Evolutionary conservation across 1,140 invertebrate genomes (phyloP).

Genomic region (Phymastichus coffea): DNA sequence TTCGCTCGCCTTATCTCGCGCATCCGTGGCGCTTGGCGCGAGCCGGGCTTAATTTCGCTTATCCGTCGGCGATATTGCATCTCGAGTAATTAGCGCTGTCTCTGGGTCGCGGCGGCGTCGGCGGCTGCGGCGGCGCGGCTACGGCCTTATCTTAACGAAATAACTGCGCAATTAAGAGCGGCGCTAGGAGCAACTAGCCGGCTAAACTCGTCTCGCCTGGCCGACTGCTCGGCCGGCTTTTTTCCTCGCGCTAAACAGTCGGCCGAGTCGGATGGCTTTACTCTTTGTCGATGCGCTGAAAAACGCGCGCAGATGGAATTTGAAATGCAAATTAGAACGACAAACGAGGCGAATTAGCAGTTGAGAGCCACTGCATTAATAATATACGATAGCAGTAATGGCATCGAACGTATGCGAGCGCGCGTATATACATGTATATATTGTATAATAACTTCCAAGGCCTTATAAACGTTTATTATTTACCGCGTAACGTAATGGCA

Average conservation of each 20-base stretch:
- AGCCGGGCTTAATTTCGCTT: constrained; percentile 43
- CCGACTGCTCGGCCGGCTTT: not conserved
- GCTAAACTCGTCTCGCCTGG: not conserved
- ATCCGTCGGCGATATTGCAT: constrained; percentile 37
- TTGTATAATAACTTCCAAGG: constrained; percentile 59
- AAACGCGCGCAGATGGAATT: constrained; percentile 23
- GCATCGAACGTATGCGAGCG: constrained; percentile 54
- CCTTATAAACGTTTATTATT: constrained; percentile 59
- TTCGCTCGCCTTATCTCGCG: constrained; percentile 52
- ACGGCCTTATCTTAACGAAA: constrained; percentile 42
- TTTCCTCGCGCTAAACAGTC: not conserved
- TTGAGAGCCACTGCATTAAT: constrained; percentile 58
- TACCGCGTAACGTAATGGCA: constrained; percentile 56
- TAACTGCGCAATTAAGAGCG: constrained; percentile 43
- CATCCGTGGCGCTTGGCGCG: no score
- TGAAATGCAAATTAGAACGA: constrained; percentile 28
- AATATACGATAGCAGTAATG: constrained; percentile 58
- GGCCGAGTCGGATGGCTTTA: no score
- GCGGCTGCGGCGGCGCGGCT: no score
- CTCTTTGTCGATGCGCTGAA: not conserved
- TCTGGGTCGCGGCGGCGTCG: no score
- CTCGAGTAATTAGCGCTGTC: constrained; percentile 48
- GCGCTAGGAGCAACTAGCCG: constrained; percentile 12
- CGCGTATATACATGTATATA: constrained; percentile 43
- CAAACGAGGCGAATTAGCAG: constrained; percentile 33